These are phyloP conservation scores for Salvator merianae DNA, from an alignment of 2,113 vertebrate species.

Conservation along the genomic window DNA sequence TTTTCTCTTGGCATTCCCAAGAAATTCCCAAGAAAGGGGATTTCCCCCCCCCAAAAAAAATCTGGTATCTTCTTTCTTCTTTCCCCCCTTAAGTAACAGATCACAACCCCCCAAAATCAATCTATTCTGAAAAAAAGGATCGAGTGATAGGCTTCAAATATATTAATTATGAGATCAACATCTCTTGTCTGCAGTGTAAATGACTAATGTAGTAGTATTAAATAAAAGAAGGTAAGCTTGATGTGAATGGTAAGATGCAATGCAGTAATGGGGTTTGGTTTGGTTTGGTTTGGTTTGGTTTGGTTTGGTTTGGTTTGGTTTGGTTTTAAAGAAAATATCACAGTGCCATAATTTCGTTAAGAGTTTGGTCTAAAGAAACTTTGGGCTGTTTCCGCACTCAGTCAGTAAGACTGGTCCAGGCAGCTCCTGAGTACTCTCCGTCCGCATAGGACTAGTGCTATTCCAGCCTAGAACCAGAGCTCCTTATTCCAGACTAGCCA, in stretches of 20 bases:
- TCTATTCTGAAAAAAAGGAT: background rate
- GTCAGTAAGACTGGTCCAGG: too few species aligned
- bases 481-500: too few species aligned
- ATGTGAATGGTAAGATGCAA: background rate
- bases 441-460: too few species aligned
- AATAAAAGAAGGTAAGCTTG: background rate
- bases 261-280: background rate
- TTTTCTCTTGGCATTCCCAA: slow-evolving; percentile 29
- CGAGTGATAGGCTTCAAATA: background rate
- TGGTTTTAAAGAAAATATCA: background rate
- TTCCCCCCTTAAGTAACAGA: background rate
- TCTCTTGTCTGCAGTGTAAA: background rate
- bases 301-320: too few species aligned
- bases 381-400: too few species aligned
- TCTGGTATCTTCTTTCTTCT: background rate
- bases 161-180: slow-evolving; percentile 10
- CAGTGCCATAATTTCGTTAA: background rate
- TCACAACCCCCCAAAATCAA: too few species aligned
- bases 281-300: too few species aligned
- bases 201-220: background rate
- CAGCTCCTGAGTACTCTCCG: too few species aligned
- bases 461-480: too few species aligned
- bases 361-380: too few species aligned
- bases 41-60: slow-evolving; percentile 3
- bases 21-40: background rate